Base-by-base conservation (phyloP, 2,797 vertebrate species). In the Menidia menidia region DNA sequence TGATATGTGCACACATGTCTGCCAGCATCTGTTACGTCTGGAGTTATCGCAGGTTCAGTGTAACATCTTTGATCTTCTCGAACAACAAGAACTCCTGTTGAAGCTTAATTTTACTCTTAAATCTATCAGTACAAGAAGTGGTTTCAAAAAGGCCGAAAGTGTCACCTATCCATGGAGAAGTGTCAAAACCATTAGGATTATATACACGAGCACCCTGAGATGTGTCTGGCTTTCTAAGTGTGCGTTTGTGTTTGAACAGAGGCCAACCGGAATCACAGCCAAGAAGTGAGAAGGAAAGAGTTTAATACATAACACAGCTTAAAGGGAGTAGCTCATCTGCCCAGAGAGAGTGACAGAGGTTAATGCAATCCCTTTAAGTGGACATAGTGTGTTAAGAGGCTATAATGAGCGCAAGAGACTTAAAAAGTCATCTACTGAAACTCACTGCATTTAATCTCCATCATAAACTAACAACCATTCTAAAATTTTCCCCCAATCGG, bases 361-460 rank as follows among this genome's bases (percentile, higher is more conserved):
- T 89, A 90, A 90, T 88, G 75, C 80, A 88, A 89, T 87, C 81
- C 67, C 68, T 90, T 87, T 90, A 89, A 90, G 77, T 87, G 87
- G 83, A 86, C 85, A 86, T 60, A 56, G 86, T 74, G 51, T 52
- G 84, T 87, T 77, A 81, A 87, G 88, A 84, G 61, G 73, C 71
- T 68, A 82, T 88, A 77, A 82, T 54, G 65, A 78, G 68, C 64
- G 57, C 67, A 60, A 14, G 47, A 64, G 56, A 77, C 75, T 71
- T 67, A 84, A 81, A 68, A 54, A 85, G 54, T 78, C 43, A 73
- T 75, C 69, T 39, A 48, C 45, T 48, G 19, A 63, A 68, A 59
- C 62, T 53, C 39, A 47, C 57, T 56, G 45, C 57, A 32, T 18
- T 57, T 65, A 51, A 54, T 44, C 1, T 39, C 44, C n/a, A 57